These are phyloP conservation scores for Galagoides demidoff DNA, from an alignment of 2,797 vertebrate species.

Conservation along the genomic window DNA sequence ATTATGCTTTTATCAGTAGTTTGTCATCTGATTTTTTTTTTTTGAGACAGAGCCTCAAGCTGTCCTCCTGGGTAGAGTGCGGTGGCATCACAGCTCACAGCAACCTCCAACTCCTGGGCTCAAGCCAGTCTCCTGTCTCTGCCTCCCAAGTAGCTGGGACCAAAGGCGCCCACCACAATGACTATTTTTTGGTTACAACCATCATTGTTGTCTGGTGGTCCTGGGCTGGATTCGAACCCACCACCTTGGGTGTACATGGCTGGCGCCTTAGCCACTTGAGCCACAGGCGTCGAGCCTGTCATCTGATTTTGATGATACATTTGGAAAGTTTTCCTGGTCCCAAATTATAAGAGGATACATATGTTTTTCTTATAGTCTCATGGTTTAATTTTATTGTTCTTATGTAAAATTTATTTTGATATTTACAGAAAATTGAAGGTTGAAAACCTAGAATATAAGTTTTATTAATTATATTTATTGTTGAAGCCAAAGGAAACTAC, in stretches of 20 bases:
- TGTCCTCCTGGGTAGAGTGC: too few relatives aligned
- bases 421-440: neutral
- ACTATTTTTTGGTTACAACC: too few relatives aligned
- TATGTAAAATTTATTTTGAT: neutral
- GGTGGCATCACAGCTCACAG: too few relatives aligned
- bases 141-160: too few relatives aligned
- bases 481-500: neutral
- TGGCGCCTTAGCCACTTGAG: too few relatives aligned
- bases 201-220: too few relatives aligned
- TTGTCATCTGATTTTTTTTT: neutral
- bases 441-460: neutral
- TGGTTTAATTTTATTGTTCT: neutral
- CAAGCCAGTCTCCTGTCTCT: too few relatives aligned
- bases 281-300: neutral
- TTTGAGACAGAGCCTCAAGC: too few relatives aligned
- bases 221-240: too few relatives aligned
- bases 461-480: neutral
- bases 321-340: neutral
- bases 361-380: constrained; percentile 7
- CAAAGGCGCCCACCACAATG: too few relatives aligned
- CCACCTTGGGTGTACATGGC: too few relatives aligned
- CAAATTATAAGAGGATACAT: neutral
- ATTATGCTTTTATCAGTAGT: neutral
- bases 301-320: neutral
- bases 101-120: too few relatives aligned